Base-by-base conservation (phyloP, 2,113 vertebrate species). In the Baryphthengus martii region DNA sequence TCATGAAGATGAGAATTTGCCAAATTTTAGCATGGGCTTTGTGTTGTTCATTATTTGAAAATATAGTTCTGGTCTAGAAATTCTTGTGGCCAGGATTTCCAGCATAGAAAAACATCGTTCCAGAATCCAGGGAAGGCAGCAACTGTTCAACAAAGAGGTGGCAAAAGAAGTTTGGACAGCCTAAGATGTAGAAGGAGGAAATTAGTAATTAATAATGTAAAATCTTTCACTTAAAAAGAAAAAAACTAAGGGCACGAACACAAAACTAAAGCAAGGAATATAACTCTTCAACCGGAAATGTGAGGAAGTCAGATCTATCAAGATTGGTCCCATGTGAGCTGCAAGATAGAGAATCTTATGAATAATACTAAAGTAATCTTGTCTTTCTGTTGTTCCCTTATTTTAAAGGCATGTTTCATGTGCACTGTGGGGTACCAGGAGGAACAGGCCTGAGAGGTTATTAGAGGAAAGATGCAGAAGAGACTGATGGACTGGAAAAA, bases 401-500 rank as follows among this genome's bases (percentile, higher is more conserved):
- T 76, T 77, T 85, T 77, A 93, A 77, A 80, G 18, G 33, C 0
- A 0, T 35, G 33, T 31, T 31, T 20, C 19, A 5, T 63, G 52
- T 55, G 44, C 10, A 42, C 25, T 31, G 6, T 18, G 70, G 72
- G 70, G 73, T 84, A 50, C 19, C 68, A 81, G 95, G 66, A 93
- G 86, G 47, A 95, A 16, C 83, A 86, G 79, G 70, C 76, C 82
- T 78, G 86, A 78, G 79, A 72, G 85, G 61, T 80, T 93, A 29
- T 88, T 92, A 45, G 76, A 71, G 56, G 66, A 44, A 85, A 95
- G 81, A 88, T 87, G 65, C 40, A 92, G 72, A 90, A 82, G 52
- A 75, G 90, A 75, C 15, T 84, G 79, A 92, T 84, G 76, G 68
- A 35, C 52, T 90, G 85, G 89, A 93, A 95, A 95, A 96, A 74